Percentiles rank a stretch among this genome's conserved stretches.
Evolutionary conservation across 2,888 invertebrate species (phyloP).

Genomic region (Netelia virgata): DNA sequence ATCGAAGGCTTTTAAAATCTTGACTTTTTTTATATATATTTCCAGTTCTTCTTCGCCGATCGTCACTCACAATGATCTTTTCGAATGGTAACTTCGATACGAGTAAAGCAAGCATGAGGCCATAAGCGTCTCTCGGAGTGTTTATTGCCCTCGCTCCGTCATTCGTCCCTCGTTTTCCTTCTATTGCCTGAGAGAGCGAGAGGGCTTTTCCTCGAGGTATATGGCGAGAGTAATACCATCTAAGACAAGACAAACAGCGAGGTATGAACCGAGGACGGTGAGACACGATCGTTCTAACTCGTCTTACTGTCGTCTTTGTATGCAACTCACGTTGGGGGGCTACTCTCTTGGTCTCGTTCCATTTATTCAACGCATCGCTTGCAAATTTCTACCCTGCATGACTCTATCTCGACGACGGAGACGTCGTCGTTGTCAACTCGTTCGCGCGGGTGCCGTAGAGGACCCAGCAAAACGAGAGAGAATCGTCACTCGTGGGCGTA

Average conservation of each 20-base stretch:
- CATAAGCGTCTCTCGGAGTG: not conserved
- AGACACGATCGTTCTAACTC: constrained; percentile 42
- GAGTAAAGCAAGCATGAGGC: too few relatives aligned
- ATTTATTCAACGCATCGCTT: constrained; percentile 50
- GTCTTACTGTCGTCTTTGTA: not conserved
- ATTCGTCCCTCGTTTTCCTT: constrained; percentile 5
- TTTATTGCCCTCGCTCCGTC: constrained; percentile 9
- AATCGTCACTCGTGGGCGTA: constrained; percentile 1
- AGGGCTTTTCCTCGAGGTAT: not conserved
- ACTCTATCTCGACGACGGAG: constrained; percentile 14
- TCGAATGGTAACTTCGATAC: not conserved
- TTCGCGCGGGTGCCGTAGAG: not conserved
- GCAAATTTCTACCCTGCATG: constrained; percentile 45
- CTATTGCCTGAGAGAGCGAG: not conserved
- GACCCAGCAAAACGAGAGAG: not conserved
- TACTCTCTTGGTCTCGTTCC: constrained; percentile 53
- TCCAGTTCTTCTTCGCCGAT: not conserved
- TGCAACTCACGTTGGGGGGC: too few relatives aligned
- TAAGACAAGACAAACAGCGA: constrained; percentile 52
- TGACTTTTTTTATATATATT: not conserved
- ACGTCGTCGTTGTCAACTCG: constrained; percentile 20
- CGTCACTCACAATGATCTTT: not conserved
- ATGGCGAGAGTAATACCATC: not conserved
- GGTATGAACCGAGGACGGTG: constrained; percentile 38
- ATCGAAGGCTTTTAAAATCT: not conserved